Percentiles rank a stretch among this genome's conserved stretches.
Evolutionary conservation across 2,888 invertebrate genomes (phyloP).

Genomic region (Cloeon dipterum): DNA sequence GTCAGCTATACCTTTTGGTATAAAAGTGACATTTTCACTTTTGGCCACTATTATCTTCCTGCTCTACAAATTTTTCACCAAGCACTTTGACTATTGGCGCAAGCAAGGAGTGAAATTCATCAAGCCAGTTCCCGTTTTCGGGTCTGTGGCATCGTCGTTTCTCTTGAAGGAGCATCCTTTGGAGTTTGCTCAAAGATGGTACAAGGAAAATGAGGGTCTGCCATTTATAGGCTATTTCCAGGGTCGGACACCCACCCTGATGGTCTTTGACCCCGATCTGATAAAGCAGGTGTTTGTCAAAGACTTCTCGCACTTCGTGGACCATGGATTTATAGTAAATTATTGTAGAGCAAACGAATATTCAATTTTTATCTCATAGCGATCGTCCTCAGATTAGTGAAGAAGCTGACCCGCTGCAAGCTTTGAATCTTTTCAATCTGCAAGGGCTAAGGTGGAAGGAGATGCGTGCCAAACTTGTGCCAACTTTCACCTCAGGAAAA

Average conservation of each 20-base stretch:
- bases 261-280: slow-evolving; percentile 7
- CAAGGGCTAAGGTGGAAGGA: slow-evolving; percentile 14
- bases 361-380: not conserved
- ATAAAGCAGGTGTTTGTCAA: slow-evolving; percentile 8
- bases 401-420: slow-evolving; percentile 7
- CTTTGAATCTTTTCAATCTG: slow-evolving; percentile 6
- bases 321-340: slow-evolving; percentile 2
- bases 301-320: slow-evolving; percentile 6
- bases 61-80: slow-evolving; percentile 4
- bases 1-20: too few relatives aligned
- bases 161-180: slow-evolving; percentile 3
- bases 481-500: slow-evolving; percentile 15
- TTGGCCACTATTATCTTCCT: not conserved
- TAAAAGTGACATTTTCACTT: too few relatives aligned
- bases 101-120: slow-evolving; percentile 4
- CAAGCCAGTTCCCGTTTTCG: slow-evolving; percentile 6
- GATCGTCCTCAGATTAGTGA: not conserved
- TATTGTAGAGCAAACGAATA: too few relatives aligned
- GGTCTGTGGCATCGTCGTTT: slow-evolving; percentile 4
- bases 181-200: slow-evolving; percentile 4
- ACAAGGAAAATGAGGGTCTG: slow-evolving; percentile 3
- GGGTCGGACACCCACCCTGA: slow-evolving; percentile 7
- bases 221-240: slow-evolving; percentile 6
- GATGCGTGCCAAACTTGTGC: slow-evolving; percentile 12
- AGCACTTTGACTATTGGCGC: slow-evolving; percentile 7